phyloP scores from a whole-genome alignment of 2,113 vertebrate species.

The Chaetodon auriga region DNA sequence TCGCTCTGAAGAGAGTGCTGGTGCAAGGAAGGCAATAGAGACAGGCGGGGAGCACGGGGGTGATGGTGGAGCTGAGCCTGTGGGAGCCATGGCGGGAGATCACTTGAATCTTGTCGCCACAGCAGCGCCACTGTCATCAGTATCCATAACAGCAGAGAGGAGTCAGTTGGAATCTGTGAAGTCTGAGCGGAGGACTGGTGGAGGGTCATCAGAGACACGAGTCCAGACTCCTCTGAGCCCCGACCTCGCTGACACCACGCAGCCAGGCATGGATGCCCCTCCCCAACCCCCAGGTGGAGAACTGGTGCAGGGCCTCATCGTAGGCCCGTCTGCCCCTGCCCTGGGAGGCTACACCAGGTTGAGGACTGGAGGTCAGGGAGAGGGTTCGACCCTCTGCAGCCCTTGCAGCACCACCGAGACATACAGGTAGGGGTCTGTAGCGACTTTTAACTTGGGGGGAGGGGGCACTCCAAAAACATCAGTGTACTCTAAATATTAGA shows the following conservation, averaged over 20 bases:
- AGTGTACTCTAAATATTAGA: background rate
- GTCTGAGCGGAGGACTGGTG: constrained; percentile 60
- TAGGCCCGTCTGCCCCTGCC: constrained; percentile 44
- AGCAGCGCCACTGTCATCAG: constrained; percentile 44
- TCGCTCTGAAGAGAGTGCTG: constrained; percentile 88
- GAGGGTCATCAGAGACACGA: constrained; percentile 40
- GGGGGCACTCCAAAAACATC: background rate
- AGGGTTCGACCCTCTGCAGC: constrained; percentile 85
- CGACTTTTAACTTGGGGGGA: background rate
- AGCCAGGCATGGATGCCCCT: constrained; percentile 88
- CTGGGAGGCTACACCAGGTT: constrained; percentile 46
- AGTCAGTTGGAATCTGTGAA: constrained; percentile 63
- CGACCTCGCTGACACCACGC: constrained; percentile 91
- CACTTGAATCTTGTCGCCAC: constrained; percentile 42
- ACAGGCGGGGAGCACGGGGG: constrained; percentile 29
- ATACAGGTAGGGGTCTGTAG: constrained; percentile 58
- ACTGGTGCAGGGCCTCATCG: constrained; percentile 28
- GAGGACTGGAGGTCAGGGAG: constrained; percentile 48
- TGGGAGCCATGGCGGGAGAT: constrained; percentile 30
- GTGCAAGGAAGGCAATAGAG: constrained; percentile 71
- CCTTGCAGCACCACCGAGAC: constrained; percentile 92
- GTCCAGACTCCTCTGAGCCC: constrained; percentile 74
- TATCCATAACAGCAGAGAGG: constrained; percentile 37
- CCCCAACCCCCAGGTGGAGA: constrained; percentile 64
- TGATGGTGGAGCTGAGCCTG: constrained; percentile 20